Conservation (phyloP, 1,140 invertebrate genomes). For the Pseudomyrmex sp. region DNA sequence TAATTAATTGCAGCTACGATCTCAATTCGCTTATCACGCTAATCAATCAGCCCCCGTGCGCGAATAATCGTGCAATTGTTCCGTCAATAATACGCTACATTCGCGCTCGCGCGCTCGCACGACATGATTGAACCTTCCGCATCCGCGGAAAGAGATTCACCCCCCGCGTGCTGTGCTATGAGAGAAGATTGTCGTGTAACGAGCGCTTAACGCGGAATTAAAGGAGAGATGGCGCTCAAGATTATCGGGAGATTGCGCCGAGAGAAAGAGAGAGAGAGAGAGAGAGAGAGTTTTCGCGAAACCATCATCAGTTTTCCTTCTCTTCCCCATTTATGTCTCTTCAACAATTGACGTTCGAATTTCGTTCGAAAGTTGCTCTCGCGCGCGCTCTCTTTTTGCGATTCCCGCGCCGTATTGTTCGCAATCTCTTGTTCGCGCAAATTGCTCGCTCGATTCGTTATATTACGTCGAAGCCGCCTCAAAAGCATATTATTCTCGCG, state of each 20-base stretch:
- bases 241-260: slow-evolving; percentile 16
- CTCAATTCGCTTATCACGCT: slow-evolving; percentile 58
- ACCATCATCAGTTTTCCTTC: neutral
- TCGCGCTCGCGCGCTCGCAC: slow-evolving; percentile 7
- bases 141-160: slow-evolving; percentile 20
- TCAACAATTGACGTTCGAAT: slow-evolving; percentile 7
- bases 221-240: slow-evolving; percentile 40
- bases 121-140: slow-evolving; percentile 33
- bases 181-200: slow-evolving; percentile 35
- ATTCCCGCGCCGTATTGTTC: neutral
- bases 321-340: neutral
- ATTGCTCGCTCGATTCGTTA: slow-evolving; percentile 6
- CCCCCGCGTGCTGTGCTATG: neutral
- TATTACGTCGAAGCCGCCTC: too few species aligned
- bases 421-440: slow-evolving; percentile 1
- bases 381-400: slow-evolving; percentile 23
- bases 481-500: too few species aligned
- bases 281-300: too few species aligned
- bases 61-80: slow-evolving; percentile 58
- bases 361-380: neutral
- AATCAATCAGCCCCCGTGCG: slow-evolving; percentile 48
- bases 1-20: slow-evolving; percentile 57
- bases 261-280: neutral
- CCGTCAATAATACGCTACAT: slow-evolving; percentile 51
- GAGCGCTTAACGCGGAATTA: slow-evolving; percentile 42